phyloP scores from a whole-genome alignment of 2,113 vertebrate genomes.

The Sphaerodactylus townsendi region DNA sequence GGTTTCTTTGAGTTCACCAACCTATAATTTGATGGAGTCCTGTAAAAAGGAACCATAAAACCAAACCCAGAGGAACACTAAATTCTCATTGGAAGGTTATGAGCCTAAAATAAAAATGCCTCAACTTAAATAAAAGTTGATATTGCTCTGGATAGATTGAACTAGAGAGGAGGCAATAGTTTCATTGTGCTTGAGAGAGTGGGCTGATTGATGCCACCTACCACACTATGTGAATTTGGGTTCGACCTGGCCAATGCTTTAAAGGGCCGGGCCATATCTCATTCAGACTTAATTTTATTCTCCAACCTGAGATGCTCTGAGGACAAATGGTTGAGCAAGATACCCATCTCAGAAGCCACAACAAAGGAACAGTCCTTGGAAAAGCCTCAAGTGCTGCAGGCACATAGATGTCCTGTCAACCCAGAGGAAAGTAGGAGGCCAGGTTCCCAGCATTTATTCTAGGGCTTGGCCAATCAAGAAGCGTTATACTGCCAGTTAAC shows the following conservation, averaged over 20 bases:
- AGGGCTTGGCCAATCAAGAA: too few relatives aligned
- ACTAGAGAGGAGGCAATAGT: not conserved
- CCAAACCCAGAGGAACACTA: constrained; percentile 65
- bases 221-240: not conserved
- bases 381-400: not conserved
- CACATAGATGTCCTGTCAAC: not conserved
- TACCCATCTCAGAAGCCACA: not conserved
- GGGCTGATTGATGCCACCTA: not conserved
- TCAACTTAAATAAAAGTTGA: constrained; percentile 49
- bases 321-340: not conserved
- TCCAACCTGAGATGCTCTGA: not conserved
- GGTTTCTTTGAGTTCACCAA: constrained; percentile 78
- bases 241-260: not conserved
- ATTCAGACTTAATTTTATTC: not conserved
- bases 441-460: too few relatives aligned
- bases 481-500: not conserved
- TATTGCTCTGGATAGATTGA: constrained; percentile 42
- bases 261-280: not conserved
- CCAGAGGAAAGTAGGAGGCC: not conserved
- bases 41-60: constrained; percentile 74
- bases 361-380: not conserved
- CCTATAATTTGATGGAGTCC: constrained; percentile 71
- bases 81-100: constrained; percentile 74
- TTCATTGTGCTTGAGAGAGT: not conserved
- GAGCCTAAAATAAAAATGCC: constrained; percentile 75